Base-by-base conservation (phyloP, 2,113 vertebrate genomes). In the Lichenostomus cassidix region DNA sequence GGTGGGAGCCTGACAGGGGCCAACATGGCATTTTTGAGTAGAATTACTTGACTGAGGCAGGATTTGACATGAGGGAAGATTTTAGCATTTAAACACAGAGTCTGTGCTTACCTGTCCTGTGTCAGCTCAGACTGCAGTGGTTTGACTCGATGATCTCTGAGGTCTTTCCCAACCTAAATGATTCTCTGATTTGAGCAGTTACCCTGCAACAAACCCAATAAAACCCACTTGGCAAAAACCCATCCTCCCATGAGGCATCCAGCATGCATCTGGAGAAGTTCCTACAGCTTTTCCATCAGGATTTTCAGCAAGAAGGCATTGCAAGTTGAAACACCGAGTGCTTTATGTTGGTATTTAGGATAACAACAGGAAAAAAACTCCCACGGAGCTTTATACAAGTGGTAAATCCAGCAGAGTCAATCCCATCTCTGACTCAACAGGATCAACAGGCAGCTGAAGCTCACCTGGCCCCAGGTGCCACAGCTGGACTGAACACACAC, bases 221-320 rank as follows among this genome's bases (percentile, higher is more conserved):
- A 59, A 44, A 15, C 9, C 39, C 1, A 0, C 44, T 37, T 59
- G 44, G 39, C 56, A 59, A 37, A 74, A 55, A 5, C 25, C 52
- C 21, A 9, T 29, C 33, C 18, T 67, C 20, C 37, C 0, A 0
- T 4, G 15, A 55, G 29, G 41, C 0, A 0, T 50, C 52, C 58
- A 31, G 0, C 0, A 0, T 65, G 64, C 55, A 44, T 22, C 11
- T 35, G 31, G 63, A 62, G 50, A 73, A 52, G 69, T 50, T 65
- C 58, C 67, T 44, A 33, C 46, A 69, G 53, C 18, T 73, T 67
- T 29, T 58, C 42, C 75, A 60, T 15, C 70, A n/a, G 62, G 0
- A 0, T 46, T 70, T 88, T n/a, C 68, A 37, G 37, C 77, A 69
- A 31, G 41, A 39, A 55, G 37, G 35, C 37, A 24, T 15, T 13